Base-by-base conservation (phyloP, 2,888 invertebrate genomes). In the Lycophotia porphyrea region DNA sequence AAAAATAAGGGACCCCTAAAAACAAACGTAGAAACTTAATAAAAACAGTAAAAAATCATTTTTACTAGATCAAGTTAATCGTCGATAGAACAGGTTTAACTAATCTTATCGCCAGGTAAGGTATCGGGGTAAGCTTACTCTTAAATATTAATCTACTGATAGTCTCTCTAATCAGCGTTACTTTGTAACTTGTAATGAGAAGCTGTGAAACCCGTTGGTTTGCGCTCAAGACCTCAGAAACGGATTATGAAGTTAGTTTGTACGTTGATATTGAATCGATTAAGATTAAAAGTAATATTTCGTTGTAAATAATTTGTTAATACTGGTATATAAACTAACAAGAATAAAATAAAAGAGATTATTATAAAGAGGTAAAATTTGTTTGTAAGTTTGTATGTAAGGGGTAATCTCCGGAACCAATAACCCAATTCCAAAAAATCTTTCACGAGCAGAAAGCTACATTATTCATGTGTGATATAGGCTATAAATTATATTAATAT, bases 101-200 rank as follows among this genome's bases (percentile, higher is more conserved):
- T n/a, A 24, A 71, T 80, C 76, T 83, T 64, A 83, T 83, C 84
- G 47, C 15, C 4, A 39, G 58, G 47, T 65, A 39, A 84, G 80
- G 68, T 81, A 83, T 36, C 31, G 44, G 27, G 36, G n/a, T 81
- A 31, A 71, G 74, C 70, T 61, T 81, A 69, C 52, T 76, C 65
- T 76, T 84, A 84, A 74, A 76, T 84, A 84, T 74, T 74, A 80
- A 73, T 76, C 73, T 39, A 44, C 52, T 47, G 75, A 72, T 76
- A 79, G 24, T 49, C 1, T 27, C 0, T 34, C 34, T 42, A 60
- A 64, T 11, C 18, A 58, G 34, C 39, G 61, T 65, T 34, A 44
- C 69, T 60, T 80, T 80, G 39, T 81, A 34, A 60, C 5, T 58
- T 36, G 52, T 39, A 34, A 7, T 66, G 78, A 55, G n/a, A 55